A percentile compares a stretch with the other conserved stretches of the same genome.
Evolutionary conservation across 1,140 invertebrate genomes (phyloP).

Genomic region (Euwallacea fornicatus): DNA sequence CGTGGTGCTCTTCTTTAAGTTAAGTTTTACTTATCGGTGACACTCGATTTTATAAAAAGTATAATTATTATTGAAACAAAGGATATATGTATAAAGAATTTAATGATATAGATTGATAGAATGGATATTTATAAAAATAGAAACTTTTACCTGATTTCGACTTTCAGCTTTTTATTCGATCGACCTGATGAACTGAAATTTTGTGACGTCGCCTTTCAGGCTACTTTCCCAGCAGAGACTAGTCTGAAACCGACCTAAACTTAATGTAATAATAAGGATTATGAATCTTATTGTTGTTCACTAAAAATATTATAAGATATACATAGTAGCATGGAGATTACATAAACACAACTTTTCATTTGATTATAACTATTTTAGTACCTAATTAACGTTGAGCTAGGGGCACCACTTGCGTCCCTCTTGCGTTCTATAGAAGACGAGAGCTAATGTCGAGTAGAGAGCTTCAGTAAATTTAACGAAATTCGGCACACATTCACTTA

Average conservation of each 20-base stretch:
- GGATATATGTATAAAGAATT: constrained; percentile 51
- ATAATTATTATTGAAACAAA: constrained; percentile 44
- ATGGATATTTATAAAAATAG: constrained; percentile 51
- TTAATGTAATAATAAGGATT: constrained; percentile 9
- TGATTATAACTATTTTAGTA: constrained; percentile 18
- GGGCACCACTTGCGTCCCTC: neutral
- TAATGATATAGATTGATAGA: constrained; percentile 47
- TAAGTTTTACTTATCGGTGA: constrained; percentile 51
- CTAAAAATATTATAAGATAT: constrained; percentile 22
- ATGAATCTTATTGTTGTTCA: constrained; percentile 14
- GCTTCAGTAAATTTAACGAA: constrained; percentile 25
- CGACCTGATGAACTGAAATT: constrained; percentile 35
- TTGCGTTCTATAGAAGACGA: neutral
- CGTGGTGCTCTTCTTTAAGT: constrained; percentile 44
- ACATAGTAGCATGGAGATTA: constrained; percentile 35
- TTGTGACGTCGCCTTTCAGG: constrained; percentile 18
- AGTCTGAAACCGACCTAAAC: constrained; percentile 9
- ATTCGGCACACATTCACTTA: constrained; percentile 37
- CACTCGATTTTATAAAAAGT: constrained; percentile 52
- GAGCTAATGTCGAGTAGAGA: constrained; percentile 11
- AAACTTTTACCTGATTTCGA: constrained; percentile 46
- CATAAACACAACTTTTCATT: constrained; percentile 40
- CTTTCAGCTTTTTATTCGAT: constrained; percentile 38
- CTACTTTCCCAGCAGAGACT: constrained; percentile 7
- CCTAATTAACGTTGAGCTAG: neutral